Evolutionary conservation across 2,113 vertebrate genomes (phyloP), one percentile per base, ranked within the genome.

Genomic region (Polypterus bichir): DNA sequence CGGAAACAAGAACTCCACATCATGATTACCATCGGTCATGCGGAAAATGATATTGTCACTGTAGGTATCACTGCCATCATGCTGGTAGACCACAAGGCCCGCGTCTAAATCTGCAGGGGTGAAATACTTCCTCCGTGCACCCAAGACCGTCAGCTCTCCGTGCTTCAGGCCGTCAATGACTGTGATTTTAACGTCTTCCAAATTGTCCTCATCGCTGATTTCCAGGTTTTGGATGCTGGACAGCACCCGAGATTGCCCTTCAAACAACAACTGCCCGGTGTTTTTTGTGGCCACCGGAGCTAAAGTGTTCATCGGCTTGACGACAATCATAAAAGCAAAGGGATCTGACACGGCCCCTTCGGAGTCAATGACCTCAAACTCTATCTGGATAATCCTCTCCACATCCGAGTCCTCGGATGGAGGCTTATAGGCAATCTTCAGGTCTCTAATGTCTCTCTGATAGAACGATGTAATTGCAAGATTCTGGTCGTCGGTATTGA

Each of bases 371-470:
- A 87, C 81, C 73, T 88, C 79, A 76, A 90, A 73, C 73, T 90
- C 81, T 4, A 91, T 70, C 66, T 89, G 85, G 65, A 89, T 85
- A 72, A 91, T 78, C 44, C 67, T 71, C 63, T 92, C 88, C 1
- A 55, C 57, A 6, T 80, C 73, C 0, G 77, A 84, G 49, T 84
- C 82, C 1, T 76, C 75, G 1, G 71, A 70, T 0, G 88, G 87
- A 1, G 88, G 84, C 62, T 84, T 86, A 55, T 86, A 91, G 3
- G 88, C 84, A 66, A 91, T 85, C 75, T 86, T 92, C 54, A 91
- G 75, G 44, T 83, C 77, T 44, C 49, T 55, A 6, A 83, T 74
- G 54, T 91, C 87, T 63, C 67, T 73, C 73, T 92, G 88, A 4
- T 75, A 84, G 69, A 91, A 92, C 49, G 81, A 86, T 4, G 80